Base-by-base conservation (phyloP, 1,140 invertebrate genomes). In the Drosophila pruinosa region DNA sequence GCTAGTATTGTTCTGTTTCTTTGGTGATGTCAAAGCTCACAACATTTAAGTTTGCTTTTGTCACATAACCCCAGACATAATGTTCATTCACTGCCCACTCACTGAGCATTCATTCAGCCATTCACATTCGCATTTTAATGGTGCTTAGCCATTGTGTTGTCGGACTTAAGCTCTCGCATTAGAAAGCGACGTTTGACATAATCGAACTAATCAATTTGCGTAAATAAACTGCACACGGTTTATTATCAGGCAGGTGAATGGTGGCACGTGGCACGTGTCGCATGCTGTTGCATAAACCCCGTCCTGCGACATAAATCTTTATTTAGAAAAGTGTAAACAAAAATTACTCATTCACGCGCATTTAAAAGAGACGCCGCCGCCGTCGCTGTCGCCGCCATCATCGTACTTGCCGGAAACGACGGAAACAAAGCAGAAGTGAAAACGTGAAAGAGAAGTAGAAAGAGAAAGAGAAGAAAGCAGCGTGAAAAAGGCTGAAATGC, bases 271-370 rank as follows among this genome's bases (percentile, higher is more conserved):
- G 67, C 75, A 50, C 43, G n/a, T 10, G 24, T 48, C 8, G 28
- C 31, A 19, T 28, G 24, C 47, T 50, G 24, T 50, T 31, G 47
- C 47, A 50, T 50, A 15, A 31, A 31, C 47, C 38, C 22, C 28
- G 43, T 6, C 59, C 12, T 43, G 78, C 77, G 78, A 86, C 81
- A 88, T 88, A 89, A 88, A 88, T 89, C 82, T 88, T 88, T 88
- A 88, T 88, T 88, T 88, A 76, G 82, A 88, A 88, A 88, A 75
- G 82, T 88, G 82, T 88, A 88, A 88, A 89, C 82, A 89, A 76
- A 88, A 88, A 89, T 88, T 88, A 88, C 83, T 88, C 82, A 88
- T 77, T 88, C 83, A 69, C 78, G 72, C 72, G 72, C 61, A 85
- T 72, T 74, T 73, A 50, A 59, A 63, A 56, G 24, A 26, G 22